Evolutionary conservation across 2,113 vertebrate genomes (phyloP).

Genomic region (Isurus oxyrinchus): DNA sequence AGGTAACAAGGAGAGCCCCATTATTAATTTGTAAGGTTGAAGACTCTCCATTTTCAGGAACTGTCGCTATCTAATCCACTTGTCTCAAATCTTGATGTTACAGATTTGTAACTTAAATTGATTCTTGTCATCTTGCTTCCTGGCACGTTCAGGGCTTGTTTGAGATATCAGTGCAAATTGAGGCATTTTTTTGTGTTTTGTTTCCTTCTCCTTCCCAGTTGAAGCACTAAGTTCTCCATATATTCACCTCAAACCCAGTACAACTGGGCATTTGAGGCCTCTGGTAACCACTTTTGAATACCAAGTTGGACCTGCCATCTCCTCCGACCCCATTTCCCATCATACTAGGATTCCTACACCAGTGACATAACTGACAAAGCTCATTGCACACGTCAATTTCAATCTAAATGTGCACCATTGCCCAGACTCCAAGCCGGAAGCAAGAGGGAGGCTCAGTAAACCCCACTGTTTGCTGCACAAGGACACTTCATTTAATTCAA

Average conservation of each 20-base stretch:
- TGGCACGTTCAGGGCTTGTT: neutral
- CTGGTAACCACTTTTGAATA: too few relatives aligned
- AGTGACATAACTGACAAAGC: neutral
- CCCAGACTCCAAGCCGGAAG: neutral
- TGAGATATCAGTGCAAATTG: neutral
- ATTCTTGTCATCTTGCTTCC: neutral
- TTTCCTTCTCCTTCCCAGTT: neutral
- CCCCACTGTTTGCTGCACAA: neutral
- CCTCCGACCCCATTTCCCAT: neutral
- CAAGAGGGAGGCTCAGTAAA: neutral
- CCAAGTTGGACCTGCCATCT: neutral
- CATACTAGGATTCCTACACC: neutral
- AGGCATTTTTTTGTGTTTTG: neutral
- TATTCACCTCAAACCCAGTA: neutral
- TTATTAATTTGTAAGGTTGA: conserved; percentile 11
- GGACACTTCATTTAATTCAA: neutral
- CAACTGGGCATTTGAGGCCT: neutral
- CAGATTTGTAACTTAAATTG: conserved; percentile 15
- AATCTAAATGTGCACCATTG: neutral
- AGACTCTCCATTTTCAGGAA: neutral
- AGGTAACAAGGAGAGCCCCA: conserved; percentile 18
- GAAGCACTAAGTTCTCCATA: neutral
- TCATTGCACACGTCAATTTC: neutral
- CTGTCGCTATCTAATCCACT: neutral
- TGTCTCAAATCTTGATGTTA: neutral